Base-by-base conservation (phyloP, 2,113 vertebrate species). In the Neopipo cinnamomea region DNA sequence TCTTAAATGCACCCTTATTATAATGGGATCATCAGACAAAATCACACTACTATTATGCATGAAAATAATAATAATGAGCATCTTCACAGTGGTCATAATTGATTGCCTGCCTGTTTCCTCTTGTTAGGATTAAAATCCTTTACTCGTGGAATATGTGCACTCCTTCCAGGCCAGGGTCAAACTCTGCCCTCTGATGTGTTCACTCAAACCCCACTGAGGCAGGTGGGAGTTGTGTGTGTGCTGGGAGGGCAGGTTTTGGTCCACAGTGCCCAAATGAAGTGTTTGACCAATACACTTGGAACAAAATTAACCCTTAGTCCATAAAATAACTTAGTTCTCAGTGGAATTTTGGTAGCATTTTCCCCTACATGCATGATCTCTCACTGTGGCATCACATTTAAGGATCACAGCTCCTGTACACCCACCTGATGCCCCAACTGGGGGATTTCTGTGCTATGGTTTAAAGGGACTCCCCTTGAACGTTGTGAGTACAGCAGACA, bases 101-200 rank as follows among this genome's bases (percentile, higher is more conserved):
- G 85, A 78, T 84, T 96, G 89, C 92, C 95, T 97, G 95, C 87
- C 88, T 96, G 82, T 90, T 96, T 94, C 82, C 79, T 94, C 88
- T 89, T 67, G 15, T 52, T 91, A 75, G 88, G 78, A 80, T 92
- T 53, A 55, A 68, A 91, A 39, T 53, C 46, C 74, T 85, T 91
- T 80, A 12, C 67, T 91, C 66, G 20, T 94, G 84, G 58, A 90
- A 61, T 89, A 35, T 18, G 15, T 6, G 89, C 87, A 78, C 70
- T 96, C 96, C 83, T 96, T 96, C 70, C 85, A 95, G 93, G 95
- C 85, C 82, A 83, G 82, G 91, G 56, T 77, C 81, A 95, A 77
- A 72, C 46, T 92, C 81, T 93, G 82, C 88, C 76, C 90, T 96
- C 93, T 37, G 66, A 73, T 52, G 65, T 39, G 22, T 90, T n/a